Evolutionary conservation across 2,797 vertebrate species (phyloP).

Genomic region (Epinephelus malabaricus): DNA sequence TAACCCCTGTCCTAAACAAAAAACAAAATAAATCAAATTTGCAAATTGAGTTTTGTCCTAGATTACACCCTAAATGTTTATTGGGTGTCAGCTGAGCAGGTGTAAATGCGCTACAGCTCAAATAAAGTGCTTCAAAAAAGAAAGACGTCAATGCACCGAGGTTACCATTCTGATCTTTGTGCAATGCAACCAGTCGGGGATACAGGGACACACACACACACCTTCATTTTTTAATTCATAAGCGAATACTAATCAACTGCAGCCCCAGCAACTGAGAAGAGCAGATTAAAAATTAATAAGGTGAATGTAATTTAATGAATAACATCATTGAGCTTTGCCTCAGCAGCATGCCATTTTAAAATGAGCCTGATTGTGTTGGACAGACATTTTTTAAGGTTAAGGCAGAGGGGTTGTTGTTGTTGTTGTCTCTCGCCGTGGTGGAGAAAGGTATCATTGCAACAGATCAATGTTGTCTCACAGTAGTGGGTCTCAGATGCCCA

Average conservation of each 20-base stretch:
- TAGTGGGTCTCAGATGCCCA: neutral
- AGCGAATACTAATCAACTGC: conserved; percentile 50
- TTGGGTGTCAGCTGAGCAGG: neutral
- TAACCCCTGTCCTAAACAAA: conserved; percentile 18
- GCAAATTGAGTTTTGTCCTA: neutral
- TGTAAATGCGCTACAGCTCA: neutral
- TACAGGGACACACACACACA: conserved; percentile 1
- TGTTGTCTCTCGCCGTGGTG: neutral
- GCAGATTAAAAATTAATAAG: conserved; percentile 49
- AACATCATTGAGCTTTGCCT: conserved; percentile 33
- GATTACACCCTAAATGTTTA: neutral
- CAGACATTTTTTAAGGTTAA: conserved; percentile 12
- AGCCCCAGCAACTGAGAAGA: conserved; percentile 17
- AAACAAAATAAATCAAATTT: no score
- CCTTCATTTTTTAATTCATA: conserved; percentile 39
- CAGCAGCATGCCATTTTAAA: conserved; percentile 18
- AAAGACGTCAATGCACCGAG: conserved; percentile 19
- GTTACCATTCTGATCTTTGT: conserved; percentile 9
- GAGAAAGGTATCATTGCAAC: conserved; percentile 33
- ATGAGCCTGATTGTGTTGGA: neutral
- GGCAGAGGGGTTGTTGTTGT: conserved; percentile 4
- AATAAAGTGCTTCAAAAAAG: neutral
- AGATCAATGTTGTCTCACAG: conserved; percentile 54
- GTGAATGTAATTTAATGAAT: conserved; percentile 50
- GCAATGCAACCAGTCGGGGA: conserved; percentile 6